Percentiles rank a stretch among this genome's conserved stretches.
Evolutionary conservation across 2,113 vertebrate genomes (phyloP).

Genomic region (Chlamydotis undulata): DNA sequence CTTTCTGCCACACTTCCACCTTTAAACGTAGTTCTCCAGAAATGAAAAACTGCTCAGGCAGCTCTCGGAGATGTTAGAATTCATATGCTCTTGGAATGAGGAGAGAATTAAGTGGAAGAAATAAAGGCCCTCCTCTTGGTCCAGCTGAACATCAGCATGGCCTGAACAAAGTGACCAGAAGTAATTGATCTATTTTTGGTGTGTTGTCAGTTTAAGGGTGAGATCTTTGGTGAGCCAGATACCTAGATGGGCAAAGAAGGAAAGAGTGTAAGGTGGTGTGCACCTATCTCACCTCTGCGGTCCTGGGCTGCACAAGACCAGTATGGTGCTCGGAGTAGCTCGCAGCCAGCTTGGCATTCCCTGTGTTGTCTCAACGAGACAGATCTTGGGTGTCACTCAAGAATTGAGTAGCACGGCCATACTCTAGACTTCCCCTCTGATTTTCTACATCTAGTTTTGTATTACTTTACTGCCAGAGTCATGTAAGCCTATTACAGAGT

Average conservation of each 20-base stretch:
- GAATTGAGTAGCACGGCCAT: rapidly evolving
- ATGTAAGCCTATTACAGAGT: background rate
- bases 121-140: background rate
- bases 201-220: background rate
- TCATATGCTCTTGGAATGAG: background rate
- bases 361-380: rapidly evolving
- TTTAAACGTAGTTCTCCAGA: background rate
- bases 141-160: background rate
- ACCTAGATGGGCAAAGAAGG: background rate
- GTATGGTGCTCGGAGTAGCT: background rate
- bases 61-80: background rate
- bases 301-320: rapidly evolving
- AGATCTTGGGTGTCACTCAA: background rate
- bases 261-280: background rate
- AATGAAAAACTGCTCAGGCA: background rate
- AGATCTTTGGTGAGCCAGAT: background rate
- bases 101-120: background rate
- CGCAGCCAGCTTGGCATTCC: background rate
- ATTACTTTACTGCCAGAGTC: background rate
- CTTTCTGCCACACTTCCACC: background rate
- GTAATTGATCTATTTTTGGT: rapidly evolving
- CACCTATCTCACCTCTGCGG: background rate
- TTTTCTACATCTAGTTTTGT: background rate
- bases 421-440: background rate
- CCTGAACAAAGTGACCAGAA: background rate